Evolutionary conservation across 1,140 invertebrate genomes (phyloP).

Genomic region (Microplitis demolitor): DNA sequence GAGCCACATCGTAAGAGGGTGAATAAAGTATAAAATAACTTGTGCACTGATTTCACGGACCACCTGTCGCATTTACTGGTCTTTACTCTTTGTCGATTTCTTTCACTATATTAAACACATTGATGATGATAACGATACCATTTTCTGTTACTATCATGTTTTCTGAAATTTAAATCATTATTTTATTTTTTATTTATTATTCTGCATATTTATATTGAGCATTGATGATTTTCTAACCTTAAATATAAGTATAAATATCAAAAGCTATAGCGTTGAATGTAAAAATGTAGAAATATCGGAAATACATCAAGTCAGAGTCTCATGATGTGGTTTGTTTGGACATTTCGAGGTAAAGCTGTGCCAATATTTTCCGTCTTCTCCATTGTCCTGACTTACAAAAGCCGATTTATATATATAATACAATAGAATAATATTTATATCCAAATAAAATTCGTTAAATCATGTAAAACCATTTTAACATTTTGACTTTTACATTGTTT

Average conservation of each 20-base stretch:
- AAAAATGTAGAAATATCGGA: neutral
- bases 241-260: too few species aligned
- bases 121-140: neutral
- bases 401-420: neutral
- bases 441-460: slow-evolving; percentile 12
- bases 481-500: too few species aligned
- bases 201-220: too few species aligned
- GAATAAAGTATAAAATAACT: slow-evolving; percentile 33
- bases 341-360: slow-evolving; percentile 35
- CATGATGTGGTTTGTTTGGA: slow-evolving; percentile 28
- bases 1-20: slow-evolving; percentile 48
- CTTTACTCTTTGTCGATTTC: slow-evolving; percentile 42
- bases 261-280: too few species aligned
- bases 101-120: slow-evolving; percentile 44
- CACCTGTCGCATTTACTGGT: slow-evolving; percentile 54
- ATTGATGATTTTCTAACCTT: too few species aligned
- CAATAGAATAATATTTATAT: slow-evolving; percentile 16
- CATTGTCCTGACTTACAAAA: slow-evolving; percentile 33
- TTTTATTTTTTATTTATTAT: too few species aligned
- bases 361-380: slow-evolving; percentile 40
- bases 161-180: too few species aligned
- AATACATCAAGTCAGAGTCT: neutral
- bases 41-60: slow-evolving; percentile 60
- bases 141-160: neutral
- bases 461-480: neutral